Evolutionary conservation across 2,797 vertebrate genomes (phyloP), one percentile per base, ranked within the genome.

Genomic region (Salarias fasciatus): DNA sequence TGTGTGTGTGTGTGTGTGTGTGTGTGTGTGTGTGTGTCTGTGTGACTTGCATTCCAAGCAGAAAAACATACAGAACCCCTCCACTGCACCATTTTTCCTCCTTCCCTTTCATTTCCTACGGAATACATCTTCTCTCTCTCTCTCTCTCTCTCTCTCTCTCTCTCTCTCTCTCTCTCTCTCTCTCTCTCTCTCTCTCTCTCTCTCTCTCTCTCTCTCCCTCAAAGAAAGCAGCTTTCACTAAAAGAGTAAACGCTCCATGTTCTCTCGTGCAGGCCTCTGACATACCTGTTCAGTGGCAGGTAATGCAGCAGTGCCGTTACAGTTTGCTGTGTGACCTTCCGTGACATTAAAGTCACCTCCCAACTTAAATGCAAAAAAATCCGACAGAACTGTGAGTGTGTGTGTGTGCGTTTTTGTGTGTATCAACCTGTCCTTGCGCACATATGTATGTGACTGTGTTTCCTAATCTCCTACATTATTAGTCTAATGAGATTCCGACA

Each of bases 11-110:
- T 28, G 45, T 47, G 11, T 36, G 4, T 47, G 36, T 53, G 18
- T 57, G 12, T 60, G 36, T 53, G 11, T 60, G 33, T 42, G 42
- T 63, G 29, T 53, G 38, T 45, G 14, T 58, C 53, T 72, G 60
- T 87, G 84, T 86, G 87, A 86, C 85, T 85, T 70, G 83, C 81
- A 86, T 86, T 79, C 77, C 76, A 87, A 89, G 71, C 57, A 72
- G 77, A 79, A 85, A n/a, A 89, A 83, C 54, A 75, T 76, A 81
- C 62, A 84, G 65, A 71, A 77, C 46, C 70, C 62, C 70, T 86
- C 79, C 75, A 80, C 84, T 89, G 80, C 85, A 87, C 68, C 85
- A 81, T 77, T 75, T 76, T 72, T 61, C 48, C 43, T 55, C 58
- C 59, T 70, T 67, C 50, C 44, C 62, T 77, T 69, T 71, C 30